Evolutionary conservation across 2,888 invertebrate species (phyloP).

Genomic region (Neria commutata): DNA sequence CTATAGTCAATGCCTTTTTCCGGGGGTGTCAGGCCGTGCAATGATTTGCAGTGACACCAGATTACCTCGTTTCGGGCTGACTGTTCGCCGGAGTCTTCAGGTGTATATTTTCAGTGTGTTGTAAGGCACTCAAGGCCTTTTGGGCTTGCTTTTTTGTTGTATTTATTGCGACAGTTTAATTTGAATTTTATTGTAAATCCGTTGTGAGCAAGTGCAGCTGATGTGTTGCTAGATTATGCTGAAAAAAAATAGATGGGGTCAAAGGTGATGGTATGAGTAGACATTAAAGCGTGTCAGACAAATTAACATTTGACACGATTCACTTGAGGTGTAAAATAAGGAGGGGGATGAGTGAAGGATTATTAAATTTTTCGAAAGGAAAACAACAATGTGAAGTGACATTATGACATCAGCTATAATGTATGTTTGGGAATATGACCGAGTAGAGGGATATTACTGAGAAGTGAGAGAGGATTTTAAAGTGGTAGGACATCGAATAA

Average conservation of each 20-base stretch:
- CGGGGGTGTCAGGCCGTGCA: constrained; percentile 30
- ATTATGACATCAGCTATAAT: no score
- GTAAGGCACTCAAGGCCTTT: constrained; percentile 17
- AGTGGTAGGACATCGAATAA: no score
- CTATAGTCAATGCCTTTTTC: not conserved
- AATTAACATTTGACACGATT: constrained; percentile 29
- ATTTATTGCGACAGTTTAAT: constrained; percentile 23
- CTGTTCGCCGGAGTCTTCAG: not conserved
- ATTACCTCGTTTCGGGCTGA: constrained; percentile 29
- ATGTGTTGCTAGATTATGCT: constrained; percentile 5
- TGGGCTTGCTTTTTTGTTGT: constrained; percentile 3
- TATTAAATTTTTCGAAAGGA: no score
- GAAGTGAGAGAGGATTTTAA: no score
- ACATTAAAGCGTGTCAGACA: constrained; percentile 24
- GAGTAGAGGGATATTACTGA: no score
- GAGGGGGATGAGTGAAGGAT: not conserved
- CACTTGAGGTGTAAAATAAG: not conserved
- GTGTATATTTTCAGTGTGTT: not conserved
- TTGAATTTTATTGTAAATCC: constrained; percentile 28
- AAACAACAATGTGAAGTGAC: no score
- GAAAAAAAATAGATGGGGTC: not conserved
- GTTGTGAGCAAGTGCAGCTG: constrained; percentile 29
- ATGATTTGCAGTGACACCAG: constrained; percentile 35
- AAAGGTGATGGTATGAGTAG: constrained; percentile 1
- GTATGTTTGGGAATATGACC: no score